Base-by-base conservation (phyloP, 2,888 invertebrate species). In the Gymnocheta viridis region DNA sequence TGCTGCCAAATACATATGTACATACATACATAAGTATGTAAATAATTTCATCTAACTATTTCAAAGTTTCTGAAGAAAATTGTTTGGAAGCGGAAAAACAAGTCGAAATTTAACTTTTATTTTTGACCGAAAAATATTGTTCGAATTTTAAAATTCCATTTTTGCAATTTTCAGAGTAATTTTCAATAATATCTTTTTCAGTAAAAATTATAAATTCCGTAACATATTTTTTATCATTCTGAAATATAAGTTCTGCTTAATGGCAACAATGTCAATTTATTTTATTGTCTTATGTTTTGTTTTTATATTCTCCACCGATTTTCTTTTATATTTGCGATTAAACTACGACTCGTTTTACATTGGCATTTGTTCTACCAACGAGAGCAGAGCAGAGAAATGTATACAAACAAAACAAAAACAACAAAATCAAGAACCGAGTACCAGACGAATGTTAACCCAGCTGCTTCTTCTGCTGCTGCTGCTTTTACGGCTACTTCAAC, bases 401-500 rank as follows among this genome's bases (percentile, higher is more conserved):
- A n/a, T 35, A 27, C 49, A 70, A 70, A 70, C 41, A 49, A 64
- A 79, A 64, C 38, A 56, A 49, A 51, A 78, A 66, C 35, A 82
- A 72, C 27, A 69, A 69, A 54, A 51, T 0, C n/a, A 58, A 67
- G 70, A 47, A 47, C 60, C 76, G 84, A 84, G 24, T 80, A 70
- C 60, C 72, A 77, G 62, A 73, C 81, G 72, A 81, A 67, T 51
- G 41, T 81, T 81, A 60, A 60, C 64, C 66, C 81, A 84, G 77
- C 83, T 67, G 77, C 78, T 72, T 47, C 38, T 35, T 35, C 14
- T 60, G 51, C 27, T 49, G 35, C 38, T 69, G 19, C 47, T 58
- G 54, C 27, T 44, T 19, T 27, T 69, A 38, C 54, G 44, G 29
- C 49, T 35, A 27, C 38, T 67, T 49, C 54, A 32, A 58, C 62